These are phyloP conservation scores for Ichneumoninae sp. DNA, from an alignment of 2,888 invertebrate species.

Conservation along the genomic window DNA sequence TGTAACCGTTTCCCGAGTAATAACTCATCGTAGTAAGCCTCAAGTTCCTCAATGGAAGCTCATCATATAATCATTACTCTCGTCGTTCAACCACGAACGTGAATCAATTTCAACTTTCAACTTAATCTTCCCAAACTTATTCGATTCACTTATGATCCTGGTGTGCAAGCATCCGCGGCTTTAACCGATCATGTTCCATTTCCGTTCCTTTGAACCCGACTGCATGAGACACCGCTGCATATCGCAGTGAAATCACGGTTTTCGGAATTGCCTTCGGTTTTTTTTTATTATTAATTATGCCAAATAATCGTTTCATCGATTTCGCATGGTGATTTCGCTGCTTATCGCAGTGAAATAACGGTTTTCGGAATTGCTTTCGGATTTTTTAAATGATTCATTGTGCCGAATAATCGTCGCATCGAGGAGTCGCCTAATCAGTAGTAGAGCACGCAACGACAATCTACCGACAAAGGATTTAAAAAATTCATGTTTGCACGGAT, in stretches of 20 bases:
- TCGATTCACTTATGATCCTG: slow-evolving; percentile 74
- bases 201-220: slow-evolving; percentile 23
- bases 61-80: slow-evolving; percentile 43
- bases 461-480: too few relatives aligned
- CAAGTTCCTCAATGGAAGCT: slow-evolving; percentile 28
- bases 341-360: too few relatives aligned
- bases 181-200: slow-evolving; percentile 35
- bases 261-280: background rate
- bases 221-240: background rate
- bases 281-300: too few relatives aligned
- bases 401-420: too few relatives aligned
- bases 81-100: slow-evolving; percentile 21
- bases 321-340: too few relatives aligned
- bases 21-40: slow-evolving; percentile 13
- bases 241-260: background rate
- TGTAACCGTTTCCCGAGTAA: background rate
- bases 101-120: slow-evolving; percentile 65
- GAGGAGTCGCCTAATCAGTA: too few relatives aligned
- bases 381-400: too few relatives aligned
- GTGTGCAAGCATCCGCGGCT: slow-evolving; percentile 32
- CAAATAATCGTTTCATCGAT: too few relatives aligned
- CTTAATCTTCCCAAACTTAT: slow-evolving; percentile 71
- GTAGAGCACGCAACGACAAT: too few relatives aligned
- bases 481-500: too few relatives aligned
- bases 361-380: too few relatives aligned